These are phyloP conservation scores for Polypedilum vanderplanki DNA, from an alignment of 1,140 invertebrate genomes.

Conservation along the genomic window DNA sequence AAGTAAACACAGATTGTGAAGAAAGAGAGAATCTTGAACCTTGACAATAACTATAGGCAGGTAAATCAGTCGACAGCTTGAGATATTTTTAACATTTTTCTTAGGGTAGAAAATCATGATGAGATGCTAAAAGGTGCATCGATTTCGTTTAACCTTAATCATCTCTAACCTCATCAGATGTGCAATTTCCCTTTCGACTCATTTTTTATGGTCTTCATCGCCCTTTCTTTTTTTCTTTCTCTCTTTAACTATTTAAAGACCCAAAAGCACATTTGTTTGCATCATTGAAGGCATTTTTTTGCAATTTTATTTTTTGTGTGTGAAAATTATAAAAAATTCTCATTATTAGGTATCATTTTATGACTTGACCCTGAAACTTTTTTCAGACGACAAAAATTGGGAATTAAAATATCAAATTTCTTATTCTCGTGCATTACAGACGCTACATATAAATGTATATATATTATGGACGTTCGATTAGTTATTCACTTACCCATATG, in stretches of 20 bases:
- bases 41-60: not conserved
- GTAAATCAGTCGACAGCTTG: not conserved
- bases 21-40: not conserved
- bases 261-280: too few relatives aligned
- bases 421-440: not conserved
- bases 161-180: constrained; percentile 28
- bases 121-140: constrained; percentile 27
- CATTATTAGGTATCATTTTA: too few relatives aligned
- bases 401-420: constrained; percentile 29
- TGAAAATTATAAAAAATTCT: too few relatives aligned
- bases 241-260: too few relatives aligned
- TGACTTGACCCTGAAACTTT: constrained; percentile 11
- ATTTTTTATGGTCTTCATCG: not conserved
- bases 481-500: constrained; percentile 20
- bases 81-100: not conserved
- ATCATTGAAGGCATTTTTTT: not conserved
- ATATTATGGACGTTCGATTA: not conserved
- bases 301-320: not conserved
- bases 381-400: not conserved
- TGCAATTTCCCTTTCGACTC: not conserved
- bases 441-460: too few relatives aligned
- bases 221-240: too few relatives aligned
- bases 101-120: not conserved
- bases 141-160: constrained; percentile 26
- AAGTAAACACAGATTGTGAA: constrained; percentile 20